phyloP scores from a whole-genome alignment of 2,797 vertebrate genomes.

The Anableps anableps region DNA sequence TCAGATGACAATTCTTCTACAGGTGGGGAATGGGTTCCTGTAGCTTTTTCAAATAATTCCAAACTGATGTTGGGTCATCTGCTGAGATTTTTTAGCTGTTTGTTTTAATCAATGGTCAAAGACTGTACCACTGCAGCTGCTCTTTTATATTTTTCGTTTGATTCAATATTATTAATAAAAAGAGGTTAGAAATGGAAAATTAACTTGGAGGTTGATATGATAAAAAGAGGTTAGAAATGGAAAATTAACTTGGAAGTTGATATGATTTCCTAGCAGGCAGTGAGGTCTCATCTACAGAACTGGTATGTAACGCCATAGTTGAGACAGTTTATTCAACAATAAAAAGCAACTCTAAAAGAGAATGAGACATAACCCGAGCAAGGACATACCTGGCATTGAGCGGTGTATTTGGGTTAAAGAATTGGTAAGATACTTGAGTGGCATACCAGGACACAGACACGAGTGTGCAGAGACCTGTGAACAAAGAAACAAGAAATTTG shows the following conservation, averaged over 20 bases:
- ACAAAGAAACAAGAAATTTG: not conserved
- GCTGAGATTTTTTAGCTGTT: not conserved
- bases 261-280: not conserved
- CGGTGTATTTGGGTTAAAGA: constrained; percentile 94
- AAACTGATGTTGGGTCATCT: not conserved
- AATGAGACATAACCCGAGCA: not conserved
- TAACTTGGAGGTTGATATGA: not conserved
- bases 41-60: not conserved
- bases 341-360: not conserved
- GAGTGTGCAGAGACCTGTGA: constrained; percentile 89
- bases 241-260: not conserved
- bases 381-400: constrained; percentile 88
- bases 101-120: not conserved
- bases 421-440: constrained; percentile 92
- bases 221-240: not conserved
- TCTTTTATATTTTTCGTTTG: not conserved
- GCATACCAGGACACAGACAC: constrained; percentile 95
- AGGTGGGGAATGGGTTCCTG: not conserved
- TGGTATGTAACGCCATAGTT: not conserved
- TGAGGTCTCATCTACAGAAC: not conserved
- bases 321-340: not conserved
- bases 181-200: not conserved
- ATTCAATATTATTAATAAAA: not conserved
- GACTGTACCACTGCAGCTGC: not conserved
- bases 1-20: not conserved